Conservation (phyloP, 2,113 vertebrate genomes). For the Elephantulus edwardii region DNA sequence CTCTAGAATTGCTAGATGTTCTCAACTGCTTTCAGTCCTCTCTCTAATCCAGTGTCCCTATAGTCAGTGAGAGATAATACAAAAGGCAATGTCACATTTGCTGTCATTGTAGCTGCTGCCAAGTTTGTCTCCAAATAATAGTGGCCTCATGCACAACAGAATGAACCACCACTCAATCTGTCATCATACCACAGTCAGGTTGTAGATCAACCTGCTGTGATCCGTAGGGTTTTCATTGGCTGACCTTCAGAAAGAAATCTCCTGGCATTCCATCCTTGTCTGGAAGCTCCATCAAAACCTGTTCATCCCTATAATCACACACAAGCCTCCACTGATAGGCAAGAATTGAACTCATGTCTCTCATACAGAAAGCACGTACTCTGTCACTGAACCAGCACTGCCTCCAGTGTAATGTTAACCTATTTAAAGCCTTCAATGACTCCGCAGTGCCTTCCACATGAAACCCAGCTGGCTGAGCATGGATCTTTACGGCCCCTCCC, state of each 20-base stretch:
- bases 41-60: not conserved
- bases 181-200: not conserved
- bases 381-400: not conserved
- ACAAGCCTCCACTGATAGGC: not conserved
- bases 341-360: not conserved
- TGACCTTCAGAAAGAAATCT: no score
- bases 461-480: not conserved
- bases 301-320: not conserved
- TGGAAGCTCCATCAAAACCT: not conserved
- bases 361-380: not conserved
- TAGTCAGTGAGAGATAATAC: not conserved
- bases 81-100: accelerated
- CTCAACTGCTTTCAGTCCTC: not conserved
- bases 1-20: not conserved
- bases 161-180: not conserved
- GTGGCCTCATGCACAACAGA: not conserved
- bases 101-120: not conserved
- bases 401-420: accelerated
- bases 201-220: not conserved
- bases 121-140: not conserved
- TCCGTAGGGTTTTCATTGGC: no score
- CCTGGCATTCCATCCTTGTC: not conserved
- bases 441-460: not conserved
- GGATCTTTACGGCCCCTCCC: not conserved
- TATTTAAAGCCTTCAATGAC: not conserved